phyloP scores from a whole-genome alignment of 2,888 invertebrate species.

The Agonopterix arenella region DNA sequence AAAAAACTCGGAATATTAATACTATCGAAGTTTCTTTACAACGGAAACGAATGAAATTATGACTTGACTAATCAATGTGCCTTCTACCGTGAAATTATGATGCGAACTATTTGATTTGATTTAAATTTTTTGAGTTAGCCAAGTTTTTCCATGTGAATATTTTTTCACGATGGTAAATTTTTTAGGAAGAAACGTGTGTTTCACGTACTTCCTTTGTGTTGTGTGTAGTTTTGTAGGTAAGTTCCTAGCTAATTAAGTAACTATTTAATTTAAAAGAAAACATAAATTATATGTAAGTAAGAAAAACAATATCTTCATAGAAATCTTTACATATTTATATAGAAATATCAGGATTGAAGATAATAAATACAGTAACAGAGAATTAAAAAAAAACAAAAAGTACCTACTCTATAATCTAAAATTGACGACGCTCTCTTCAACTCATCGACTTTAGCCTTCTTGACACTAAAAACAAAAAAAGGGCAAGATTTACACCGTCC shows the following conservation, averaged over 20 bases:
- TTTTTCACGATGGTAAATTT: conserved; percentile 14
- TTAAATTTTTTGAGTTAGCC: conserved; percentile 7
- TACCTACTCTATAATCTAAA: too few species aligned
- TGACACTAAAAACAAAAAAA: too few species aligned
- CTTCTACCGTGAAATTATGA: conserved; percentile 27
- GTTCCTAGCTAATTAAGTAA: background rate
- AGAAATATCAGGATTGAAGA: too few species aligned
- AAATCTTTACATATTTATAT: too few species aligned
- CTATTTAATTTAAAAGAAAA: too few species aligned
- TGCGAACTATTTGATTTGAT: conserved; percentile 10
- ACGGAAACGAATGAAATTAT: conserved; percentile 6
- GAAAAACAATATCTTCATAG: too few species aligned
- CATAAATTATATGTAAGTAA: too few species aligned
- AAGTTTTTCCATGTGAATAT: conserved; percentile 14
- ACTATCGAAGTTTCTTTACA: conserved; percentile 1
- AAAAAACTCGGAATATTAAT: conserved; percentile 11
- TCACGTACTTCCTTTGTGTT: conserved; percentile 6
- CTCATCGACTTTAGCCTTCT: too few species aligned
- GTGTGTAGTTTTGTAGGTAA: conserved; percentile 6
- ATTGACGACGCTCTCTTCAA: too few species aligned
- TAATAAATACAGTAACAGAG: too few species aligned
- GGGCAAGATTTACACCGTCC: too few species aligned
- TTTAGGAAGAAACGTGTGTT: conserved; percentile 13
- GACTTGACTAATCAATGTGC: conserved; percentile 8
- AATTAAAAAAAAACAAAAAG: too few species aligned